These are phyloP conservation scores for Oceanodroma leucorhoa DNA, from an alignment of 2,797 vertebrate species.

Conservation along the genomic window DNA sequence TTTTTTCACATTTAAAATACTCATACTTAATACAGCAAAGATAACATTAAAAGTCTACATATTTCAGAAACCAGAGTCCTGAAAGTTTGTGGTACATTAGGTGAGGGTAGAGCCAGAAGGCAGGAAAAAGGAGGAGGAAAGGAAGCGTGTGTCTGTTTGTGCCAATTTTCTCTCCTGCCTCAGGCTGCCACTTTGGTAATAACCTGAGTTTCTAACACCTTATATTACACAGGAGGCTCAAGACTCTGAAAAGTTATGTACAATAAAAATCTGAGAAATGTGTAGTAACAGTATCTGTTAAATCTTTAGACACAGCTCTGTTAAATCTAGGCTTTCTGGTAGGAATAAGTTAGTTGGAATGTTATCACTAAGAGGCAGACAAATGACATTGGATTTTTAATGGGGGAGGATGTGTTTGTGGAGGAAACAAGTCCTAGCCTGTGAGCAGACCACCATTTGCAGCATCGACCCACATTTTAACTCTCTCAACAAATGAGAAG, in stretches of 20 bases:
- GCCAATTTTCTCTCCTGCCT: constrained; percentile 59
- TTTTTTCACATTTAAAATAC: background rate
- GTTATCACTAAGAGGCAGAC: background rate
- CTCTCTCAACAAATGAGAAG: background rate
- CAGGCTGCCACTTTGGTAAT: constrained; percentile 64
- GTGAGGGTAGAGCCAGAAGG: constrained; percentile 14
- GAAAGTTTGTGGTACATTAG: background rate
- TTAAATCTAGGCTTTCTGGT: background rate
- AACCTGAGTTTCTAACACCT: constrained; percentile 56
- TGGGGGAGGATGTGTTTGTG: background rate
- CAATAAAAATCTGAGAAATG: constrained; percentile 57
- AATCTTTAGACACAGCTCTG: background rate
- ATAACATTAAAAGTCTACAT: background rate
- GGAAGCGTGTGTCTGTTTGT: background rate
- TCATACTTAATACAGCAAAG: background rate
- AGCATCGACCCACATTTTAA: background rate
- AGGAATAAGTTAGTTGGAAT: background rate
- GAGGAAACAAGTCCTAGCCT: background rate
- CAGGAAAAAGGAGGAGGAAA: constrained; percentile 16
- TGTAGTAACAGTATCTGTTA: background rate
- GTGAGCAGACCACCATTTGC: background rate
- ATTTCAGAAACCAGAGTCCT: background rate
- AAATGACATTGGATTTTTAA: background rate
- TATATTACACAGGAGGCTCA: constrained; percentile 64
- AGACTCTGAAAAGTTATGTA: constrained; percentile 40